A percentile compares a stretch with the other conserved stretches of the same genome.
Evolutionary conservation across 2,888 invertebrate species (phyloP).

Genomic region (Sialis lutaria): DNA sequence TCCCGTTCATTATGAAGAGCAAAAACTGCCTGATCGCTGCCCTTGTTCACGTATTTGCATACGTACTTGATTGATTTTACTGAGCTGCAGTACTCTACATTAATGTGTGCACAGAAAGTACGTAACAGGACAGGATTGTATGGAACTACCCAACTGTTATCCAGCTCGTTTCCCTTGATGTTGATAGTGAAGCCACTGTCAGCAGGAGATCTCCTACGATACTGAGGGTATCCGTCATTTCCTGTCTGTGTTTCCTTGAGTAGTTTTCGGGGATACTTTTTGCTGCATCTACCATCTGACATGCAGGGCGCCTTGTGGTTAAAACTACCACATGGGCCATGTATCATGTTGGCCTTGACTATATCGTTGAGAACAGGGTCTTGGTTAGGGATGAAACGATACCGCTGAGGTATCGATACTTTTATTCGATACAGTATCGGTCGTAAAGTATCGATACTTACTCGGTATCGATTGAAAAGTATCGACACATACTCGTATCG

Average conservation of each 20-base stretch:
- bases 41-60: too few relatives aligned
- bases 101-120: background rate
- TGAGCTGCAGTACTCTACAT: background rate
- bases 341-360: conserved; percentile 1
- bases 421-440: too few relatives aligned
- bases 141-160: too few relatives aligned
- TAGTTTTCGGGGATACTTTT: conserved; percentile 18
- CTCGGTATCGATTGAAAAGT: too few relatives aligned
- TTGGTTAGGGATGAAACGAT: too few relatives aligned
- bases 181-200: conserved; percentile 1
- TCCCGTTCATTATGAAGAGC: too few relatives aligned
- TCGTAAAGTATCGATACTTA: too few relatives aligned
- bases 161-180: background rate
- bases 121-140: background rate
- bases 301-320: conserved; percentile 13
- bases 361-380: conserved; percentile 1
- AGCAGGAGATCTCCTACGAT: conserved; percentile 11
- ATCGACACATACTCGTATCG: too few relatives aligned
- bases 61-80: too few relatives aligned
- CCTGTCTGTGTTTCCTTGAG: conserved; percentile 15
- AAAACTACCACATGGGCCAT: conserved; percentile 2
- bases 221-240: conserved; percentile 18
- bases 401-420: too few relatives aligned
- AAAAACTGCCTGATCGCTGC: too few relatives aligned
- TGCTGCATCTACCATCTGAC: conserved; percentile 18